A percentile compares a stretch with the other conserved stretches of the same genome.
Conservation (phyloP, 2,113 vertebrate genomes). For the Martes martes region DNA sequence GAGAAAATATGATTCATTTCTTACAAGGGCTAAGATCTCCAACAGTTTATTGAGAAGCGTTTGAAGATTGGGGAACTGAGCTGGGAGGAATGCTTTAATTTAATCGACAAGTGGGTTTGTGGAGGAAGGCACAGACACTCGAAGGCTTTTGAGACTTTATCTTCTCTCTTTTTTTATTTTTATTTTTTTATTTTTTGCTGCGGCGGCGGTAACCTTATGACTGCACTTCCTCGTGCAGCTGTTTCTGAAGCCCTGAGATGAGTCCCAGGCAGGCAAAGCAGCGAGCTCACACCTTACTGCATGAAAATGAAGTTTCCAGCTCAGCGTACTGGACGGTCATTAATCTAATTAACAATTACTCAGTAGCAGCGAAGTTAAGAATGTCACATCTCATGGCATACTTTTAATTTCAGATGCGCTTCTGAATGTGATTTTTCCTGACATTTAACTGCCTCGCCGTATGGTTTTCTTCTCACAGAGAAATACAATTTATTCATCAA, state of each 20-base stretch:
- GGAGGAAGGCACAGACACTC: constrained; percentile 67
- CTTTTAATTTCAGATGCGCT: constrained; percentile 61
- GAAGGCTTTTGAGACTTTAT: constrained; percentile 69
- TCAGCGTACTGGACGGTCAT: constrained; percentile 58
- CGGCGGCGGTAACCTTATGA: not conserved
- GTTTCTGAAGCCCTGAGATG: constrained; percentile 54
- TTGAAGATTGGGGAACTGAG: constrained; percentile 52
- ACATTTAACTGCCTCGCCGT: constrained; percentile 42
- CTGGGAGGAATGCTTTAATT: constrained; percentile 76
- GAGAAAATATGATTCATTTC: constrained; percentile 78
- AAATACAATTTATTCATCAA: constrained; percentile 69
- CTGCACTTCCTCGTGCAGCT: constrained; percentile 61
- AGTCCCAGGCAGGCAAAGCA: constrained; percentile 47
- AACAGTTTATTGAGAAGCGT: constrained; percentile 59
- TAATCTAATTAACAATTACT: constrained; percentile 67
- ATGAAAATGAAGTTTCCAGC: constrained; percentile 70
- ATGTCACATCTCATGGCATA: constrained; percentile 60
- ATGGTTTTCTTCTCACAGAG: constrained; percentile 64
- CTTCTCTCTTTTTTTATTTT: not conserved
- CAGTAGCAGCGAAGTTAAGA: constrained; percentile 54
- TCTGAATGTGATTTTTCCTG: constrained; percentile 69
- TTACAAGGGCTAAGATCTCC: constrained; percentile 76
- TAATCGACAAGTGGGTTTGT: constrained; percentile 74
- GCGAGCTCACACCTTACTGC: constrained; percentile 53
- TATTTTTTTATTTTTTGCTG: not conserved